phyloP scores from a whole-genome alignment of 2,113 vertebrate species.

The Hylia prasina region DNA sequence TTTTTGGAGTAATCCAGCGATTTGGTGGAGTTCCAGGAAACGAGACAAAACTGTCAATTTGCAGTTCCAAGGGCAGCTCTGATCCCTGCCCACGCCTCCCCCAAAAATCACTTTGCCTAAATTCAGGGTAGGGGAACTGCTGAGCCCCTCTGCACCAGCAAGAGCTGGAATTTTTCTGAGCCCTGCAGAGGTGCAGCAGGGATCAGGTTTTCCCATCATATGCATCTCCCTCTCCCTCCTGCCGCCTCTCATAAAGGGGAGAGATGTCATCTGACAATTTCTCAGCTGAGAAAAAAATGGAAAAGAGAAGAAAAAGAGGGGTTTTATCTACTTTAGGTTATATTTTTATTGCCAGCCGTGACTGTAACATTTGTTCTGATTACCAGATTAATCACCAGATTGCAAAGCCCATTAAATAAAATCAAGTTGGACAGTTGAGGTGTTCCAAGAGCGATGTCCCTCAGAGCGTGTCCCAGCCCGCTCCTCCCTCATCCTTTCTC shows the following conservation, averaged over 20 bases:
- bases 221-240: not conserved
- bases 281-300: not conserved
- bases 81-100: not conserved
- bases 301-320: not conserved
- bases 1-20: not conserved
- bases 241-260: conserved; percentile 32
- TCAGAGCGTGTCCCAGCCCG: not conserved
- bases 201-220: not conserved
- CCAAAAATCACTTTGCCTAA: not conserved
- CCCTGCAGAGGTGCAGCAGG: not conserved
- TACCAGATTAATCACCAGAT: conserved; percentile 55
- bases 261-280: conserved; percentile 49
- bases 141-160: not conserved
- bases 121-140: not conserved
- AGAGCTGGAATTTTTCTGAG: not conserved
- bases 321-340: conserved; percentile 30
- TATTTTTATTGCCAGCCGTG: conserved; percentile 36
- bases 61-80: not conserved
- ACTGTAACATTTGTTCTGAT: conserved; percentile 59
- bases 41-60: not conserved
- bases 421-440: conserved; percentile 31
- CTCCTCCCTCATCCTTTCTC: not conserved
- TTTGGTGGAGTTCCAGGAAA: not conserved
- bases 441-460: not conserved
- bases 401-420: conserved; percentile 26